Evolutionary conservation across 2,113 vertebrate genomes (phyloP), one percentile per base, ranked within the genome.

Genomic region (Vimba vimba): DNA sequence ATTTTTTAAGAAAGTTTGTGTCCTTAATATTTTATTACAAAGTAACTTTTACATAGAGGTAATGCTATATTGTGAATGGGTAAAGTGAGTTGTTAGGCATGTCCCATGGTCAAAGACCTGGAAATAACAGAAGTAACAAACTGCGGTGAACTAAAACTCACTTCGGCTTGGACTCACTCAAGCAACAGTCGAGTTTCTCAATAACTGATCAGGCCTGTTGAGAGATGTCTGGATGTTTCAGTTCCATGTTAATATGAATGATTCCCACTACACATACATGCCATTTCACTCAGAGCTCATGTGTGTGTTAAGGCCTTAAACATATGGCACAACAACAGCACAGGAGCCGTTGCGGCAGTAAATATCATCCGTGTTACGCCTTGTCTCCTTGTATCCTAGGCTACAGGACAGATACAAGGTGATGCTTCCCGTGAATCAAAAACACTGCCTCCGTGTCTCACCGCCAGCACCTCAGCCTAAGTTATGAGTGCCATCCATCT

Each of bases 401-500:
- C 43, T 50, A 62, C 11, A 4, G n/a, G 75, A 66, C 57, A 79
- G 76, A 74, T 62, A 55, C 57, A 83, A 87, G 73, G 80, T 87
- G 82, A 83, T 79, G 25, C 79, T 50, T 60, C 62, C 52, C 59
- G 74, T 86, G 64, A 73, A 81, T 85, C 82, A 80, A 71, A 71
- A 36, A 59, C 62, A 2, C 21, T 6, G 21, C 45, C n/a, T 17
- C n/a, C 2, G 25, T 69, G 57, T 43, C 82, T 82, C 76, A 39
- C 74, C n/a, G 45, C 83, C 57, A 33, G 79, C 57, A 68, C 55
- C 83, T 89, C 86, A 86, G 73, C 4, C n/a, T 62, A 43, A 83
- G 82, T 87, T 85, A 85, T 60, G 27, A 50, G 4, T 19, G 36
- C 75, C 57, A 88, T 88, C 79, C 89, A 87, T 88, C 87, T 64